A percentile compares a stretch with the other conserved stretches of the same genome.
phyloP scores from a whole-genome alignment of 2,888 invertebrate species.

The Lepidocyrtinus sp. region DNA sequence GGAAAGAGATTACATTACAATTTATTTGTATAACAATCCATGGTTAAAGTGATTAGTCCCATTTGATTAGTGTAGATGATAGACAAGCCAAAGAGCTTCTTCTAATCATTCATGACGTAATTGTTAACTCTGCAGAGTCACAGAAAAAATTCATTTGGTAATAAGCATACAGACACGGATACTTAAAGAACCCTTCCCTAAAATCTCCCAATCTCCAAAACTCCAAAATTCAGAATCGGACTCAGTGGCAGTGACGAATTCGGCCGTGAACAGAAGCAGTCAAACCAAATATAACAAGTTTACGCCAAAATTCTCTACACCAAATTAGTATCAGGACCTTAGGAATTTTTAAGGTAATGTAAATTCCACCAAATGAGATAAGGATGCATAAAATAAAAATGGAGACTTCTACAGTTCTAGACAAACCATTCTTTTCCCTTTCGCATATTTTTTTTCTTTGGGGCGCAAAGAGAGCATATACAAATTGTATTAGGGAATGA shows the following conservation, averaged over 20 bases:
- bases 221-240: too few species aligned
- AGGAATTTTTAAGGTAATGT: too few species aligned
- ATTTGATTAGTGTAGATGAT: conserved; percentile 48
- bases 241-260: conserved; percentile 49
- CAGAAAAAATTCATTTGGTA: conserved; percentile 40
- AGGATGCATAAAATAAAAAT: too few species aligned
- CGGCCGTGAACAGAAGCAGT: conserved; percentile 61
- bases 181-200: conserved; percentile 53
- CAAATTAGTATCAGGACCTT: too few species aligned
- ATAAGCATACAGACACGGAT: conserved; percentile 59
- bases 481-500: not conserved
- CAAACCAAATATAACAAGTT: conserved; percentile 64
- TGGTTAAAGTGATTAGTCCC: conserved; percentile 59
- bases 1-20: conserved; percentile 20
- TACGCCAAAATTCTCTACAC: conserved; percentile 65
- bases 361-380: too few species aligned
- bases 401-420: not conserved
- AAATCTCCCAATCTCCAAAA: not conserved
- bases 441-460: conserved; percentile 24
- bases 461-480: conserved; percentile 42
- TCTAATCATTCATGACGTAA: not conserved
- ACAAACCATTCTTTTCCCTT: too few species aligned
- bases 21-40: conserved; percentile 39
- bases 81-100: conserved; percentile 37
- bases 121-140: conserved; percentile 22